Base-by-base conservation (phyloP, 2,888 invertebrate species). In the Megalurothrips usitatus region DNA sequence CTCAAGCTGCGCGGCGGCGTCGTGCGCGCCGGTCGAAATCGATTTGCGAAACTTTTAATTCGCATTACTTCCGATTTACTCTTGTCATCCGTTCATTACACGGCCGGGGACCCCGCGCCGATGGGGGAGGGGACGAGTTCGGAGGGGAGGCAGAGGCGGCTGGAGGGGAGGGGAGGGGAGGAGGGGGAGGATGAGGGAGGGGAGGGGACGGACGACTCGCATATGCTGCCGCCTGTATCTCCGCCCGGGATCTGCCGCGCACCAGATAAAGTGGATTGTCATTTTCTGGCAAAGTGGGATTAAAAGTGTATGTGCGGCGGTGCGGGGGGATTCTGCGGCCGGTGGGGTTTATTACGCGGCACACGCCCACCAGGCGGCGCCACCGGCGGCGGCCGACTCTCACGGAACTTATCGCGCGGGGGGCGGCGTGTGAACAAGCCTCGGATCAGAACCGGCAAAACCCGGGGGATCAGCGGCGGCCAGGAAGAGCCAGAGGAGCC, bases 271-370 rank as follows among this genome's bases (percentile, higher is more conserved):
- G 19, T 19, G 58, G 58, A 58, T 58, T 75, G 68, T 75, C 68
- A 26, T 75, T 75, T 75, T 75, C n/a, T 75, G 26, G 26, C 23
- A 26, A 75, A 75, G 68, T 75, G n/a, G 68, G 68, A 75, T 75
- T 75, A 75, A 75, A 75, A 75, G 68, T 4, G 58, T 6, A 58
- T 58, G 14, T 52, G 63, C 63, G n/a, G n/a, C n/a, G n/a, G n/a
- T 19, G 52, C 52, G 14, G 58, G 19, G 58, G 19, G 58, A 19
- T 19, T 58, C 58, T 58, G 19, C 14, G 58, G 58, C 19, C 19
- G 17, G n/a, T n/a, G n/a, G n/a, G 58, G 19, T 75, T 75, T 75
- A 75, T 75, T 75, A 26, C 68, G 17, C 12, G 17, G 34, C 68
- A n/a, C 68, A 12, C 23, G 11, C 23, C 68, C 68, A 68, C 23